Percentiles rank a stretch among this genome's conserved stretches.
phyloP scores from a whole-genome alignment of 2,888 invertebrate genomes.

The Acrobasis consociella region DNA sequence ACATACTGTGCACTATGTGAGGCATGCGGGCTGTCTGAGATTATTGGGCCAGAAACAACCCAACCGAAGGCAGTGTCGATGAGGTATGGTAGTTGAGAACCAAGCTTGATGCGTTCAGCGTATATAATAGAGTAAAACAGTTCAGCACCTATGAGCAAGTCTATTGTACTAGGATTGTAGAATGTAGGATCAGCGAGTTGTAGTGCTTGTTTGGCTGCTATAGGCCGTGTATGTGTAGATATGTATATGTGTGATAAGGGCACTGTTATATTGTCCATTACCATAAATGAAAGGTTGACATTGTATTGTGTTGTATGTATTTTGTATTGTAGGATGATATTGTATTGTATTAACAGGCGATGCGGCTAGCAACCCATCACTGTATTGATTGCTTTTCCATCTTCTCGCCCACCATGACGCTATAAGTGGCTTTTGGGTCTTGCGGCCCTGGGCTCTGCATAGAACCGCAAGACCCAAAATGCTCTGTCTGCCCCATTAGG shows the following conservation, averaged over 20 bases:
- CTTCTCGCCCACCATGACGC: too few relatives aligned
- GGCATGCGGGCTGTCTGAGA: slow-evolving; percentile 20
- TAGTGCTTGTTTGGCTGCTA: slow-evolving; percentile 18
- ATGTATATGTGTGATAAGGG: slow-evolving; percentile 18
- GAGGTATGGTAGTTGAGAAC: slow-evolving; percentile 23
- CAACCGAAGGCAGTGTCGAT: slow-evolving; percentile 27
- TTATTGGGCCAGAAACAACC: slow-evolving; percentile 25
- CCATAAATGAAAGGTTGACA: slow-evolving; percentile 15
- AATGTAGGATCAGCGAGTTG: slow-evolving; percentile 29
- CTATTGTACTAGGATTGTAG: slow-evolving; percentile 27
- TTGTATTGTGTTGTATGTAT: too few relatives aligned
- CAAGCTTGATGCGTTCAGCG: slow-evolving; percentile 22
- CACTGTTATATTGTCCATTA: slow-evolving; percentile 27
- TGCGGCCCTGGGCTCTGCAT: too few relatives aligned
- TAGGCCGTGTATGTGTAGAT: slow-evolving; percentile 18
- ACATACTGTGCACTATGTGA: slow-evolving; percentile 19
- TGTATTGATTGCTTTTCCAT: too few relatives aligned
- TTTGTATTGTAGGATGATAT: too few relatives aligned
- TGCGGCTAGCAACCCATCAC: too few relatives aligned
- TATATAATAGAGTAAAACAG: slow-evolving; percentile 25
- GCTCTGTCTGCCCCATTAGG: too few relatives aligned
- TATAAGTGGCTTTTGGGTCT: too few relatives aligned
- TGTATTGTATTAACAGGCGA: too few relatives aligned
- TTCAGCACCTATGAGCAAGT: slow-evolving; percentile 25
- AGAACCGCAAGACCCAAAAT: too few relatives aligned